A percentile compares a stretch with the other conserved stretches of the same genome.
Conservation (phyloP, 2,113 vertebrate genomes). For the Nothoprocta pentlandii region DNA sequence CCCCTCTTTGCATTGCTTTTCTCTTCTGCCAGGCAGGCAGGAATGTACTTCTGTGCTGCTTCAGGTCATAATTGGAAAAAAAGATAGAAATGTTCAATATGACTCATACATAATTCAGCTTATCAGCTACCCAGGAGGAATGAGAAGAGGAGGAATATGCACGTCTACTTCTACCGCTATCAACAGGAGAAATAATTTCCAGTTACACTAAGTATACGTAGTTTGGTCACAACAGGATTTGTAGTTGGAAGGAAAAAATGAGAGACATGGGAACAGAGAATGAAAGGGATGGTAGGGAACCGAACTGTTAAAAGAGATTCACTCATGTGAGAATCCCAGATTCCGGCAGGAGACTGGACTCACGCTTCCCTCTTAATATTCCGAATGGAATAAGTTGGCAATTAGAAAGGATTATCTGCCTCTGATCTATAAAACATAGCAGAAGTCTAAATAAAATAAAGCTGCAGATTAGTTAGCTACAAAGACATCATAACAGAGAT, state of each 20-base stretch:
- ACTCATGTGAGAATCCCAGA: background rate
- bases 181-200: conserved; percentile 77
- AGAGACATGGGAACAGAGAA: conserved; percentile 29
- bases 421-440: conserved; percentile 27
- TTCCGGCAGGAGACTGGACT: conserved; percentile 40
- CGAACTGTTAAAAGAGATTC: background rate
- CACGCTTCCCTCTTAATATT: conserved; percentile 22
- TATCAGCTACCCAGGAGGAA: conserved; percentile 75
- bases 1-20: conserved; percentile 12
- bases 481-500: conserved; percentile 43
- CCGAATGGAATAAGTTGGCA: conserved; percentile 20
- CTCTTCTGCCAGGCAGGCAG: conserved; percentile 60
- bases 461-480: conserved; percentile 47
- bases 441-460: conserved; percentile 62
- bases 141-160: conserved; percentile 69
- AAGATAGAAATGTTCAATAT: conserved; percentile 77
- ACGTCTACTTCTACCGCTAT: conserved; percentile 60
- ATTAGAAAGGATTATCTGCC: conserved; percentile 57
- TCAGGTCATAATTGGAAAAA: conserved; percentile 76
- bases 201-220: conserved; percentile 62
- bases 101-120: conserved; percentile 79
- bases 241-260: conserved; percentile 26
- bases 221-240: conserved; percentile 64
- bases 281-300: conserved; percentile 24
- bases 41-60: conserved; percentile 62